Conservation (phyloP, 2,888 invertebrate genomes). For the Hedychridium roseum region DNA sequence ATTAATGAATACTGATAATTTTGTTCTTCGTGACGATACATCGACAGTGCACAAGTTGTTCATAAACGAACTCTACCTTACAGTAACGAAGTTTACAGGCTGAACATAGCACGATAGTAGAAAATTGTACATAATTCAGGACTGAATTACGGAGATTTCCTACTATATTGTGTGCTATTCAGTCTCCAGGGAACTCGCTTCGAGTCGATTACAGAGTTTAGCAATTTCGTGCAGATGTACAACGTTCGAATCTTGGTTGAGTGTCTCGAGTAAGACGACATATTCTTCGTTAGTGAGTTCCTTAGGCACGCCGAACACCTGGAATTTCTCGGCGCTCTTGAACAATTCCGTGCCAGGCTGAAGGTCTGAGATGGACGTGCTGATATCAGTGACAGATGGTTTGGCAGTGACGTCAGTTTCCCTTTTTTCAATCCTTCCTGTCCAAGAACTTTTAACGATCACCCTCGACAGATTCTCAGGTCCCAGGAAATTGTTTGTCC, state of each 20-base stretch:
- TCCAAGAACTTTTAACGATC: conserved; percentile 25
- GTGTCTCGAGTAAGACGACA: conserved; percentile 33
- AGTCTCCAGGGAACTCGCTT: too few species aligned
- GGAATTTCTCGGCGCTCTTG: conserved; percentile 22
- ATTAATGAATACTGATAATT: too few species aligned
- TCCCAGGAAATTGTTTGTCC: too few species aligned
- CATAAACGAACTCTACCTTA: too few species aligned
- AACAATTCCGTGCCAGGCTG: conserved; percentile 6
- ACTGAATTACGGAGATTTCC: too few species aligned
- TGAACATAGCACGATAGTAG: too few species aligned
- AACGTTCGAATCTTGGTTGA: conserved; percentile 39
- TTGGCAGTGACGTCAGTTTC: conserved; percentile 49
- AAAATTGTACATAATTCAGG: too few species aligned
- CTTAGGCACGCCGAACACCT: conserved; percentile 41
- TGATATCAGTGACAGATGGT: conserved; percentile 46
- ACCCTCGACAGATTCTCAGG: too few species aligned
- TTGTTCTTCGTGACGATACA: too few species aligned
- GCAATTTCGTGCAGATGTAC: conserved; percentile 35
- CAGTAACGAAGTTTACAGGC: too few species aligned
- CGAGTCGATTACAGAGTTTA: conserved; percentile 40
- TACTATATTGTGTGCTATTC: too few species aligned
- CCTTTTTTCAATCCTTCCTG: conserved; percentile 31
- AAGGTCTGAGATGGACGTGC: conserved; percentile 48
- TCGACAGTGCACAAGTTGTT: too few species aligned
- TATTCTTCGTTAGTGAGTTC: conserved; percentile 46